Base-by-base conservation (phyloP, 2,113 vertebrate genomes). In the Sturnira hondurensis region DNA sequence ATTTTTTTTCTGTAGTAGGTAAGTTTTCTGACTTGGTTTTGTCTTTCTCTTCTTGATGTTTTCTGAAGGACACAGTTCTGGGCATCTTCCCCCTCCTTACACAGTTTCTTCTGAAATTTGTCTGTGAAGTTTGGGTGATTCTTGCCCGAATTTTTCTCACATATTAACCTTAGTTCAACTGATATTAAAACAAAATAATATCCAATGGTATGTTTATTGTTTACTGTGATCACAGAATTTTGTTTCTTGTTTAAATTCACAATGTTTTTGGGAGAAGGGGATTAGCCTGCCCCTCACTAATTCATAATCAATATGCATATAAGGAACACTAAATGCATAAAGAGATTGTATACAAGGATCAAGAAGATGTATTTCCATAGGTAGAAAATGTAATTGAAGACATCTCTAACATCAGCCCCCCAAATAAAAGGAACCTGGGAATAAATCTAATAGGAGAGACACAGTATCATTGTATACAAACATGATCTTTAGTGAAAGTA, bases 201-300 rank as follows among this genome's bases (percentile, higher is more conserved):
- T 26, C 20, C 58, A 92, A 58, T 81, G 73, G 11, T 36, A 77
- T 92, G 16, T 93, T 92, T 94, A 84, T 93, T 41, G 16, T 54
- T 96, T 54, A 81, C 26, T 13, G 58, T 86, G 36, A 65, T 80
- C 89, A 83, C 73, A 86, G n/a, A 84, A 92, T 89, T 97, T 92
- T 86, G 74, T 89, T 93, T 96, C n/a, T 95, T n/a, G 36, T 56
- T 89, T 83, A 96, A 92, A n/a, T 84, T 92, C 61, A 91, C 17
- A 94, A 50, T 17, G 92, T 93, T 87, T 96, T 45, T 33, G 47
- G 77, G n/a, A 70, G 45, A 89, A 61, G 36, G 54, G 5, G 17
- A 47, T 90, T 93, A 82, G 16, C 86, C 84, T 93, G 41, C 78
- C 86, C 86, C 91, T 96, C 45, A 94, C 26, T 86, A 94, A 70